Evolutionary conservation across 2,113 vertebrate genomes (phyloP).

Genomic region (Glaucidium brasilianum): DNA sequence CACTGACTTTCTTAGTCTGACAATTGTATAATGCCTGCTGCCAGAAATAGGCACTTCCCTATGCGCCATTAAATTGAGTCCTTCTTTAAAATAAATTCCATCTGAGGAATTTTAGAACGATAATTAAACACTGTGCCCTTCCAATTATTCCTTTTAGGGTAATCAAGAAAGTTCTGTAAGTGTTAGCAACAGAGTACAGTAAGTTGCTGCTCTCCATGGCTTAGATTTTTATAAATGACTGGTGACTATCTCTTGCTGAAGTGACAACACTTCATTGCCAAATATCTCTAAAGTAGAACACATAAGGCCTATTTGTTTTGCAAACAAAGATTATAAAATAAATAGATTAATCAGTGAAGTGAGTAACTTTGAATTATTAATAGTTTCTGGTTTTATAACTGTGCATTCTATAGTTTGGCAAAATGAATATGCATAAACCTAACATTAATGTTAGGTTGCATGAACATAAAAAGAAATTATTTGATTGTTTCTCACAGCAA

Average conservation of each 20-base stretch:
- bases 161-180: not conserved
- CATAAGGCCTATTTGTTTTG: not conserved
- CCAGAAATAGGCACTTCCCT: not conserved
- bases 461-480: not conserved
- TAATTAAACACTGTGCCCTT: not conserved
- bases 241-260: not conserved
- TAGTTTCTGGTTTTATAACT: not conserved
- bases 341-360: not conserved
- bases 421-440: not conserved
- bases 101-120: not conserved
- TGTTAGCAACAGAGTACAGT: not conserved
- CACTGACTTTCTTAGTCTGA: not conserved
- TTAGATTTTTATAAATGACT: not conserved
- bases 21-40: not conserved
- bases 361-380: slow-evolving; percentile 26
- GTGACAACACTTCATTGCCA: not conserved
- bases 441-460: not conserved
- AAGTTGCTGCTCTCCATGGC: not conserved
- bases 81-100: not conserved
- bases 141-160: not conserved
- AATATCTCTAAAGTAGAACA: not conserved
- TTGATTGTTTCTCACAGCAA: not conserved
- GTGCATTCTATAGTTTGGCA: not conserved
- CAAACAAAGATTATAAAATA: slow-evolving; percentile 6
- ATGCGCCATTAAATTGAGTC: not conserved